Conservation (phyloP, 2,797 vertebrate species). For the Liparis tanakae region DNA sequence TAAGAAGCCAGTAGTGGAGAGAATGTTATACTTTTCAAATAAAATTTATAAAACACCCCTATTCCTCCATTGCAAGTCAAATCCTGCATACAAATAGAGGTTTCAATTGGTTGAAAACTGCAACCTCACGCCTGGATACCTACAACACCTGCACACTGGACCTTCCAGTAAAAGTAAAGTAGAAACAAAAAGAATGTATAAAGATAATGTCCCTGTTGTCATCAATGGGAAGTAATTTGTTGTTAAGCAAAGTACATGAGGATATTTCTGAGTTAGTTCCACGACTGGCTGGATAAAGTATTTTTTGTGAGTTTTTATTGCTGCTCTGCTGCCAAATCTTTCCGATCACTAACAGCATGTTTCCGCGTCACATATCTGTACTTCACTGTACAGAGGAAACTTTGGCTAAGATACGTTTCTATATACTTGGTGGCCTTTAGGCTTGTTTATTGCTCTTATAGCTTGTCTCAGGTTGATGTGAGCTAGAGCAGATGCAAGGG, state of each 20-base stretch:
- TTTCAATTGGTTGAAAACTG: too few species aligned
- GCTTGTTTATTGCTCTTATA: constrained; percentile 35
- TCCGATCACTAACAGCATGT: neutral
- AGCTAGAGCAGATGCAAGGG: constrained; percentile 31
- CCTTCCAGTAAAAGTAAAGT: too few species aligned
- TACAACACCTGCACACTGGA: too few species aligned
- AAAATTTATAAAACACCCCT: neutral
- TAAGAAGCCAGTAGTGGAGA: neutral
- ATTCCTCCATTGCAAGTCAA: neutral
- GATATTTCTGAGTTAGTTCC: neutral
- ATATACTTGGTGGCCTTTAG: constrained; percentile 25
- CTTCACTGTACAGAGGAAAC: constrained; percentile 4
- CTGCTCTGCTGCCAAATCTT: neutral
- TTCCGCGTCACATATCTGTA: neutral
- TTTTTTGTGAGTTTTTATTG: neutral
- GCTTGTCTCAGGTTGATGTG: constrained; percentile 27
- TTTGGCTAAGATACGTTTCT: constrained; percentile 12
- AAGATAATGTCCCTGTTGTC: neutral
- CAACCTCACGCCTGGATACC: too few species aligned
- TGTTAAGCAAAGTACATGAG: neutral
- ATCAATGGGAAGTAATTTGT: neutral
- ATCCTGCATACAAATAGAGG: neutral
- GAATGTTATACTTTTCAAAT: neutral
- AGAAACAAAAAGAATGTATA: too few species aligned
- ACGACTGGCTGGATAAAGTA: neutral